phyloP scores from a whole-genome alignment of 2,797 vertebrate species.

The Lates japonicus region DNA sequence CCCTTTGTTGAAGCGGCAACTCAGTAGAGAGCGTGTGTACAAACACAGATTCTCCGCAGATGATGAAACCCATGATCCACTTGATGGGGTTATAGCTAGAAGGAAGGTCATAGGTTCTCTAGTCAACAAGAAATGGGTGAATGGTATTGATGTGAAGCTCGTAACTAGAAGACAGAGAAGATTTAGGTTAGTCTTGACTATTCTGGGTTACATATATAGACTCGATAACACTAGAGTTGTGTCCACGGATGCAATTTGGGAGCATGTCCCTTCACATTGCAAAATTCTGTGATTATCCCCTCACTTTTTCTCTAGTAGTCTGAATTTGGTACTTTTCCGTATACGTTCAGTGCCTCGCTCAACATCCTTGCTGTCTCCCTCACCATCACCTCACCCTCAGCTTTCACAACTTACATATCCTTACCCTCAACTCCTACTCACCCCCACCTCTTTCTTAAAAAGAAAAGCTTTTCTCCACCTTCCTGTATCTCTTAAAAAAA shows the following conservation, averaged over 20 bases:
- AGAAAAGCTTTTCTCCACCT: no score
- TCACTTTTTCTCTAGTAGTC: background rate
- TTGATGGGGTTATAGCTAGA: slow-evolving; percentile 95
- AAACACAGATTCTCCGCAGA: slow-evolving; percentile 92
- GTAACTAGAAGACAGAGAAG: slow-evolving; percentile 85
- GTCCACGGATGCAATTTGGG: background rate
- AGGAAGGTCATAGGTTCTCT: slow-evolving; percentile 89
- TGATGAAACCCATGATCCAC: slow-evolving; percentile 95
- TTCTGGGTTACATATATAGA: background rate
- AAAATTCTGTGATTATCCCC: no score
- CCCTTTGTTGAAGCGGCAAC: slow-evolving; percentile 73
- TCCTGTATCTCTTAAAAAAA: no score
- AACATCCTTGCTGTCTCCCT: background rate
- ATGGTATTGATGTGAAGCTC: slow-evolving; percentile 91
- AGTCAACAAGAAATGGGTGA: slow-evolving; percentile 80
- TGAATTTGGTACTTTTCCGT: no score
- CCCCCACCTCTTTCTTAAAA: background rate
- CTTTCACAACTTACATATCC: background rate
- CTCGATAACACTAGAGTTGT: background rate
- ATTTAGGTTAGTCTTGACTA: slow-evolving; percentile 5
- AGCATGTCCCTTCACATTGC: no score
- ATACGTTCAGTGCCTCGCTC: background rate
- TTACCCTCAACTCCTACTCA: background rate
- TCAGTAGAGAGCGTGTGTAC: slow-evolving; percentile 81
- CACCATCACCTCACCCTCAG: no score